These are phyloP conservation scores for Polypedilum pembai DNA, from an alignment of 1,140 invertebrate species.

Conservation along the genomic window DNA sequence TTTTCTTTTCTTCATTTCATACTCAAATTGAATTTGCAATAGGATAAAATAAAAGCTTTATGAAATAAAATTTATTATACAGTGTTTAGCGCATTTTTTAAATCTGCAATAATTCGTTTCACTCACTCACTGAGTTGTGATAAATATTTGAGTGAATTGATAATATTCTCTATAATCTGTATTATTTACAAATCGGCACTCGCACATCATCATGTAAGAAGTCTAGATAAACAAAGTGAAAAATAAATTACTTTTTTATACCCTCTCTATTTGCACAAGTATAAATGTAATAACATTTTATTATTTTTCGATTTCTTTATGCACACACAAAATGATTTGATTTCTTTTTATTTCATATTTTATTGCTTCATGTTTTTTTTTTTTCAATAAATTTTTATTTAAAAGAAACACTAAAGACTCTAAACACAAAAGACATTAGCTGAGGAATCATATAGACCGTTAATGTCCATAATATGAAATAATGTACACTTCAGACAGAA, in stretches of 20 bases:
- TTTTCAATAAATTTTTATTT: too few species aligned
- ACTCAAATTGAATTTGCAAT: neutral
- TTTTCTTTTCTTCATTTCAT: too few species aligned
- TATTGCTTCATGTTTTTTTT: too few species aligned
- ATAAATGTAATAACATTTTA: neutral
- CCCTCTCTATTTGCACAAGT: conserved; percentile 15
- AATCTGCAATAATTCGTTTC: too few species aligned
- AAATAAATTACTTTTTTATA: conserved; percentile 1
- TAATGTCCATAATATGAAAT: too few species aligned
- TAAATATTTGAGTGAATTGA: neutral
- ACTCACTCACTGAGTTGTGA: neutral
- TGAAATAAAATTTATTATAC: neutral
- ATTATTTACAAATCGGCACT: conserved; percentile 26
- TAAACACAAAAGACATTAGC: too few species aligned
- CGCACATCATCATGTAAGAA: neutral
- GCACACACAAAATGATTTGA: neutral
- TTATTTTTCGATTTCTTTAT: neutral
- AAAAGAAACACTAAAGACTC: too few species aligned
- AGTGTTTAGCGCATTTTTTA: too few species aligned
- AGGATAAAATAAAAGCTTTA: neutral
- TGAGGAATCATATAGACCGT: too few species aligned
- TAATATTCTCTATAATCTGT: neutral
- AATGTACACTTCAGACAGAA: too few species aligned
- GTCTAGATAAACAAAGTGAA: neutral
- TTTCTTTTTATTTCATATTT: neutral